Conservation (phyloP, 2,888 invertebrate species). For the Aphodius granarius region DNA sequence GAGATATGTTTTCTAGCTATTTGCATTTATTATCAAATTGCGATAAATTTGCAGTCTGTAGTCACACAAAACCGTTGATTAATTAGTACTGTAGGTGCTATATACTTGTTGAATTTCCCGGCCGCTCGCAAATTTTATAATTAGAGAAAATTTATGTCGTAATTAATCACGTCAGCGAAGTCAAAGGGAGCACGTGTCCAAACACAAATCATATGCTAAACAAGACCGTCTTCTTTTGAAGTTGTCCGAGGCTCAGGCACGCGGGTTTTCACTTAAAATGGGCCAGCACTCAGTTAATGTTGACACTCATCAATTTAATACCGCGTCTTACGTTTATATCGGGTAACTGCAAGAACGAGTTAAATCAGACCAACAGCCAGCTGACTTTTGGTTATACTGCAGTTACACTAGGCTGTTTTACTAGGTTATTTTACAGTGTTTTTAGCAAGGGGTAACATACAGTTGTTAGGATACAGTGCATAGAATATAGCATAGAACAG, state of each 20-base stretch:
- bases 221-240: conserved; percentile 10
- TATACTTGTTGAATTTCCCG: conserved; percentile 10
- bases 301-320: neutral
- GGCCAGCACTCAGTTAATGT: neutral
- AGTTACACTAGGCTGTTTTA: too few species aligned
- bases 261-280: neutral
- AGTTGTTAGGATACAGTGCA: too few species aligned
- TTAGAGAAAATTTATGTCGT: conserved; percentile 25
- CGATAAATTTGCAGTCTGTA: too few species aligned
- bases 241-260: neutral
- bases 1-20: too few species aligned
- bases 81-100: neutral
- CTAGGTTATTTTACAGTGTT: too few species aligned
- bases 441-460: too few species aligned
- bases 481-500: too few species aligned
- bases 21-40: too few species aligned
- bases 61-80: neutral
- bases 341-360: neutral
- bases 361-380: neutral
- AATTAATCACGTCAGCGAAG: conserved; percentile 23
- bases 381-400: too few species aligned
- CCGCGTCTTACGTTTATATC: neutral
- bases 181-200: conserved; percentile 22
- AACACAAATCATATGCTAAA: conserved; percentile 23
- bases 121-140: conserved; percentile 21